Base-by-base conservation (phyloP, 64 coral and sea anemone species). In the Cladopsammia gracilis region DNA sequence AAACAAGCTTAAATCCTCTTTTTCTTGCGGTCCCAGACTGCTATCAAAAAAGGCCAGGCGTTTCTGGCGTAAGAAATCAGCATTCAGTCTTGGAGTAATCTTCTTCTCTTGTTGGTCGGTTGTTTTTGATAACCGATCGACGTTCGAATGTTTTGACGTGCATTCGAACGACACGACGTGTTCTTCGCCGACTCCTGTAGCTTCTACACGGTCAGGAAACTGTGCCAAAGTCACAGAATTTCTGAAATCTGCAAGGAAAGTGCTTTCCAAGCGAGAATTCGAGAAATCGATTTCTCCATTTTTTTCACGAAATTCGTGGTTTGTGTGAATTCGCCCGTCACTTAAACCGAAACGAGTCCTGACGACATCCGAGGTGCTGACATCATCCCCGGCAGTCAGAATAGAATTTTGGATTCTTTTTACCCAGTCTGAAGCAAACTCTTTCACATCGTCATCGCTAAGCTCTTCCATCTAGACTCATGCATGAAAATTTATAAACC, bases 321-420 rank as follows among this genome's bases (percentile, higher is more conserved):
- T 64, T 19, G 45, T 62, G 70, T 54, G 45, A 64, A 52, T 42
- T 72, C 71, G 79, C 67, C 76, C 47, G 79, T 62, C 77, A 82
- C 25, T 83, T 84, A 62, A 68, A 22, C 61, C 44, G 80, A 84
- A 67, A 64, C 43, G 47, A 75, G 70, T 64, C 76, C 62, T 80
- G 79, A 89, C 87, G 76, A 59, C 51, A 75, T 16, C 77, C 18
- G 69, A 89, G 19, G 57, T 79, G 23, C 18, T 84, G 61, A 84
- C 62, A 84, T 84, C 80, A 84, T 45, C 16, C 9, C 23, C 43
- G 58, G 58, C 64, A 65, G 92, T 53, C 43, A 84, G 65, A 82
- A 94, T 48, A 11, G 86, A 85, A 82, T 79, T 67, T 89, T 94
- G 86, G 22, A 89, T 75, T 84, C 69, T 89, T 76, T 73, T 71